Evolutionary conservation across 2,113 vertebrate species (phyloP).

Genomic region (Cranoglanis bouderius): DNA sequence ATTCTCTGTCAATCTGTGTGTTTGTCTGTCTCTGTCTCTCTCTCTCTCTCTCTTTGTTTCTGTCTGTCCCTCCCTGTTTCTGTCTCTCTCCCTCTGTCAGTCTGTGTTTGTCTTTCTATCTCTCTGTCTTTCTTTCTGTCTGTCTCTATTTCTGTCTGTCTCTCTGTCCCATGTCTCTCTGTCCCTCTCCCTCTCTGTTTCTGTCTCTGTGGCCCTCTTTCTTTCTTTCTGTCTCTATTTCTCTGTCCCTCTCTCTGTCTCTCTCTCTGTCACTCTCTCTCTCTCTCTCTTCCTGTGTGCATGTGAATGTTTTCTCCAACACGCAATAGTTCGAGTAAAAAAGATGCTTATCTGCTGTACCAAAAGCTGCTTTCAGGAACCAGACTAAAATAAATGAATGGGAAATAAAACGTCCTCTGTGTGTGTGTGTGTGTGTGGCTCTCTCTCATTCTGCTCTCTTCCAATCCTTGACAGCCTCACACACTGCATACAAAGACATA

Average conservation of each 20-base stretch:
- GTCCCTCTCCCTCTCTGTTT: background rate
- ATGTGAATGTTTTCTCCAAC: slow-evolving; percentile 13
- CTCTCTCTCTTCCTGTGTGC: background rate
- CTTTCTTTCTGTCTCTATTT: background rate
- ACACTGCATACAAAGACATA: background rate
- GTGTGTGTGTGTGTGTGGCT: background rate
- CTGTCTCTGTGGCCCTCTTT: background rate
- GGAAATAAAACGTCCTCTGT: background rate
- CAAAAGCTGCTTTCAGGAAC: background rate
- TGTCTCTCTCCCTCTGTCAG: background rate
- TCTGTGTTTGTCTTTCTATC: background rate
- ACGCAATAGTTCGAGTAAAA: slow-evolving; percentile 11
- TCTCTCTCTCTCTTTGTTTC: no score
- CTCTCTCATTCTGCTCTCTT: background rate
- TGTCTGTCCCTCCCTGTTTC: background rate
- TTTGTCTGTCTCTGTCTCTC: background rate
- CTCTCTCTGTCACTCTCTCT: background rate
- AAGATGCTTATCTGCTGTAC: slow-evolving; percentile 11
- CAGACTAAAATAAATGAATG: slow-evolving; percentile 24
- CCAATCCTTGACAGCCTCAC: background rate
- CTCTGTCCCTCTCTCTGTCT: background rate
- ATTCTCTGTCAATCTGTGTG: background rate
- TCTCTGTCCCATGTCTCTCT: no score
- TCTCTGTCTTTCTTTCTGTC: background rate
- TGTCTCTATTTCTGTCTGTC: background rate